Base-by-base conservation (phyloP, 2,113 vertebrate species). In the Onychostoma macrolepis region DNA sequence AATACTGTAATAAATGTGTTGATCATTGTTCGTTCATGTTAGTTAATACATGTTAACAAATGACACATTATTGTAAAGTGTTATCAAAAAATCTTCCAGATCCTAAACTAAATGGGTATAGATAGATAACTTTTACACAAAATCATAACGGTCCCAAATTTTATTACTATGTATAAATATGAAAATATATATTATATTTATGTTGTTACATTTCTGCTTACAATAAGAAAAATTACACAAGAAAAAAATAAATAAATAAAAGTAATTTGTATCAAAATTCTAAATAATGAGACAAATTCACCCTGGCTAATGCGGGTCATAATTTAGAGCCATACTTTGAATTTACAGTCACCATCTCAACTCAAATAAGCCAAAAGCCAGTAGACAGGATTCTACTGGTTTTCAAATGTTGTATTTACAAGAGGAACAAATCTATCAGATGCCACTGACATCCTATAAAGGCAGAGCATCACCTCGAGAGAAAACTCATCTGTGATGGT, bases 401-500 rank as follows among this genome's bases (percentile, higher is more conserved):
- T 65, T 56, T 56, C 21, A 80, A 61, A n/a, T 50, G 28, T 43
- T 63, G 36, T 24, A 63, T 28, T 65, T 38, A 19, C 13, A 63
- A 41, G 4, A 81, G 10, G 0, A 43, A 48, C 3, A 10, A 50
- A 43, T 48, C 61, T 33, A 83, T 83, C 43, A 24, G 63, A 83
- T 69, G 8, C 24, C 2, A 50, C 63, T 33, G 28, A 83, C 48
- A 69, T 71, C 21, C 43, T 4, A 71, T 53, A 53, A 82, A 82
- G 26, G 61, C 36, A 63, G 58, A 33, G 38, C n/a, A 48, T 28
- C 38, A 83, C 63, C 81, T 83, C 17, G 1, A 50, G 63, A 83
- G 28, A 83, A 36, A 83, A 69, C 43, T 50, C 33, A 71, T 71
- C 63, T 33, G 65, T 71, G 43, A 21, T 83, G 43, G 41, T 53